These are phyloP conservation scores for Timema cristinae DNA, from an alignment of 2,888 invertebrate genomes.

Conservation along the genomic window DNA sequence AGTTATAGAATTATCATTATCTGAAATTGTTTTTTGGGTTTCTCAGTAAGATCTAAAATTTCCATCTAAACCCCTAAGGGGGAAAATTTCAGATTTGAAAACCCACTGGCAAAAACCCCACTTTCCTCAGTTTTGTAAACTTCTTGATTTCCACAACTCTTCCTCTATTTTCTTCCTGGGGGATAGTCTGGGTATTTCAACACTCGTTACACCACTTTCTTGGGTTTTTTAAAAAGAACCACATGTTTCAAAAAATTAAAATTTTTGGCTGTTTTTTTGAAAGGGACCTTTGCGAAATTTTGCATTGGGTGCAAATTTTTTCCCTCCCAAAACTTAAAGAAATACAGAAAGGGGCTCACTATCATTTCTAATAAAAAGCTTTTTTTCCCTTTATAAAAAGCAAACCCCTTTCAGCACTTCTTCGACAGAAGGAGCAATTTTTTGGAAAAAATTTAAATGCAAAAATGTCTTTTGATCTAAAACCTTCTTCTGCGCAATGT, in stretches of 20 bases:
- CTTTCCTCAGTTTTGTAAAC: too few relatives aligned
- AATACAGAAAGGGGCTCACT: slow-evolving; percentile 8
- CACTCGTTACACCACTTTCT: neutral
- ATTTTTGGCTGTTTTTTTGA: slow-evolving; percentile 20
- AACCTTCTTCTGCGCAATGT: neutral
- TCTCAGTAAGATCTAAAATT: too few relatives aligned
- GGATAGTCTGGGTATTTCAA: too few relatives aligned
- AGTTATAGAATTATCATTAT: too few relatives aligned
- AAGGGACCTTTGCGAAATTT: slow-evolving; percentile 19
- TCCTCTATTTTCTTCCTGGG: too few relatives aligned
- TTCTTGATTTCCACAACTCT: too few relatives aligned
- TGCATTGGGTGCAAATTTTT: slow-evolving; percentile 23
- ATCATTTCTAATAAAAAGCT: neutral
- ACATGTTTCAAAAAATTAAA: slow-evolving; percentile 13
- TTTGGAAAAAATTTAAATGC: too few relatives aligned
- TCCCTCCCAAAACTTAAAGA: slow-evolving; percentile 43
- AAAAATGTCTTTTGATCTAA: neutral
- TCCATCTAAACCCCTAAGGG: too few relatives aligned
- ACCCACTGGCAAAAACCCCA: too few relatives aligned
- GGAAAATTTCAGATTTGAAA: too few relatives aligned
- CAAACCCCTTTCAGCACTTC: neutral
- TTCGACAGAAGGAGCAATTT: neutral
- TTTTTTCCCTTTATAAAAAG: neutral
- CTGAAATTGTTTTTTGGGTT: too few relatives aligned
- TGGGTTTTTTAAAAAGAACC: neutral